phyloP scores from a whole-genome alignment of 2,888 invertebrate genomes.

The Rhabditoides inermis region DNA sequence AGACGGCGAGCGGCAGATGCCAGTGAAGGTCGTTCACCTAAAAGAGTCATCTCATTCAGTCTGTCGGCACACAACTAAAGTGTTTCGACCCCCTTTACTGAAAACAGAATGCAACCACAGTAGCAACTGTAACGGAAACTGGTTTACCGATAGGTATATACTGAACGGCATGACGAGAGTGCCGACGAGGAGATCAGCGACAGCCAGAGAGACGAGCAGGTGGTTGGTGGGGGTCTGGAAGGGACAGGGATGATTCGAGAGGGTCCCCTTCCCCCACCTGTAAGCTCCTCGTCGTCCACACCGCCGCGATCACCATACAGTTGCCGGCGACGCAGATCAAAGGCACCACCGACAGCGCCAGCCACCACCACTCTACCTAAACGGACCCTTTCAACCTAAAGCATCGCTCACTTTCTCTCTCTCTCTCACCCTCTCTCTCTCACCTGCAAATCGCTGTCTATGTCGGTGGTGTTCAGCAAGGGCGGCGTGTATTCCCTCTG shows the following conservation, averaged over 20 bases:
- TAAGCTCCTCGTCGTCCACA: constrained; percentile 42
- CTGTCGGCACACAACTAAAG: not conserved
- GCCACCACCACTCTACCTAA: too few relatives aligned
- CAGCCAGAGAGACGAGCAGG: constrained; percentile 42
- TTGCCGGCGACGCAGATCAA: constrained; percentile 27
- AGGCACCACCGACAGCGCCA: constrained; percentile 26
- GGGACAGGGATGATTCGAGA: too few relatives aligned
- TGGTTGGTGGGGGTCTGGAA: constrained; percentile 48
- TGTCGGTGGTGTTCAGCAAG: too few relatives aligned
- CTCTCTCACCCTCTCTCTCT: too few relatives aligned
- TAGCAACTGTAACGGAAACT: not conserved
- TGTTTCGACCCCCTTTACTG: not conserved
- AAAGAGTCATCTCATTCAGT: constrained; percentile 9
- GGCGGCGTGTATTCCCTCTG: too few relatives aligned
- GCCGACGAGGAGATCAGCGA: constrained; percentile 49
- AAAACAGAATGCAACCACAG: not conserved
- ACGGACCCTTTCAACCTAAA: too few relatives aligned
- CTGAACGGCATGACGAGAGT: constrained; percentile 49
- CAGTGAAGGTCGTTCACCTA: constrained; percentile 50
- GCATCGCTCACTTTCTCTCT: too few relatives aligned
- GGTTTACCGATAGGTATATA: constrained; percentile 46
- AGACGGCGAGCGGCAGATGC: constrained; percentile 45
- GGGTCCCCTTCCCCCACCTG: too few relatives aligned
- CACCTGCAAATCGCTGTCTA: too few relatives aligned
- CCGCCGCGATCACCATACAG: constrained; percentile 46